Evolutionary conservation across 2,113 vertebrate species (phyloP).

Genomic region (Lonchura striata): DNA sequence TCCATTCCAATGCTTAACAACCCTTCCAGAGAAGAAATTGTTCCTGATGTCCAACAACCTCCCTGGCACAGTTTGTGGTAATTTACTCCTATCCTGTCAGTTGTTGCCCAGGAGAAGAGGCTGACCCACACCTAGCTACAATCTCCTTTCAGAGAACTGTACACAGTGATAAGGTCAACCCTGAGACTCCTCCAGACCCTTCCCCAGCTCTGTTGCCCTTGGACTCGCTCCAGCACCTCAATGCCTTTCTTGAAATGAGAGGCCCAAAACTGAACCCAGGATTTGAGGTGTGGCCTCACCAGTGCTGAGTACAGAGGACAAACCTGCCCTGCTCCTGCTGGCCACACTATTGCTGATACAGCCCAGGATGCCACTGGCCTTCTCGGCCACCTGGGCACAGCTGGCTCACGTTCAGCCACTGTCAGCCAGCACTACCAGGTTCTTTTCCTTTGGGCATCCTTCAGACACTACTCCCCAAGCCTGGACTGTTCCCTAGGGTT

Average conservation of each 20-base stretch:
- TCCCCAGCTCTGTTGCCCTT: rapidly evolving
- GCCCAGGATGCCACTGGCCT: neutral
- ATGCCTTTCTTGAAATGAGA: neutral
- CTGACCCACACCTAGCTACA: rapidly evolving
- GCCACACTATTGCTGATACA: neutral
- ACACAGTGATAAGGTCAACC: neutral
- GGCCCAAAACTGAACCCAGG: neutral
- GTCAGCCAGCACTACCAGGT: no score
- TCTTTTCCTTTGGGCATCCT: neutral
- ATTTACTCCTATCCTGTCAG: neutral
- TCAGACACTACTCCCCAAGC: neutral
- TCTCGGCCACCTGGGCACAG: neutral
- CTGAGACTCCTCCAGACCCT: neutral
- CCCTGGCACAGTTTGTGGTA: neutral
- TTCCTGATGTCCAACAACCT: neutral
- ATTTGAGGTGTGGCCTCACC: neutral
- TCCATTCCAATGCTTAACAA: neutral
- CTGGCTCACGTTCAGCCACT: neutral
- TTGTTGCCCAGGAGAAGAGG: neutral
- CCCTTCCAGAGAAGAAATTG: neutral
- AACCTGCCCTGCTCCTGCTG: neutral
- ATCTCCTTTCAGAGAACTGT: neutral
- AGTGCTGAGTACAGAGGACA: neutral
- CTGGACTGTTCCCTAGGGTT: neutral
- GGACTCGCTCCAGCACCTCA: neutral